phyloP scores from a whole-genome alignment of 2,113 vertebrate species.

The Dendropsophus ebraccatus region DNA sequence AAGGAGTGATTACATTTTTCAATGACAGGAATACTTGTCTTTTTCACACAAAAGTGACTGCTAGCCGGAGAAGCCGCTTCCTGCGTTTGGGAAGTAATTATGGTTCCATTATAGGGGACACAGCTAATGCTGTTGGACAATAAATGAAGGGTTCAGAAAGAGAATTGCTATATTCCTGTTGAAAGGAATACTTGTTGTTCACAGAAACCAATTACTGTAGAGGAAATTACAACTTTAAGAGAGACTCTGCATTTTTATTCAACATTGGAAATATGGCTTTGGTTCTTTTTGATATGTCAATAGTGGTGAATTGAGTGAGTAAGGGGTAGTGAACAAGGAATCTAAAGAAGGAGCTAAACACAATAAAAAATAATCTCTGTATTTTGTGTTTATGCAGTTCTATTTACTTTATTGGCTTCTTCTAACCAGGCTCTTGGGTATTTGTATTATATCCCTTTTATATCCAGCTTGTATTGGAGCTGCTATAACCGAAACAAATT shows the following conservation, averaged over 20 bases:
- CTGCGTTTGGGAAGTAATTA: conserved; percentile 44
- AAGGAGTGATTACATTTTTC: conserved; percentile 3
- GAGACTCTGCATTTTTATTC: conserved; percentile 39
- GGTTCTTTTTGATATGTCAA: conserved; percentile 26
- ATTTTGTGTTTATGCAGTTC: background rate
- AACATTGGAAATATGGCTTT: conserved; percentile 31
- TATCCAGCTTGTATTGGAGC: background rate
- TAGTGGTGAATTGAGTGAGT: conserved; percentile 19
- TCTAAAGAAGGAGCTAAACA: background rate
- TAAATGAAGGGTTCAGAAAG: conserved; percentile 35
- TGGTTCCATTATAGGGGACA: conserved; percentile 48
- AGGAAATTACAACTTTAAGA: conserved; percentile 52
- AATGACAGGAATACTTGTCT: conserved; percentile 4
- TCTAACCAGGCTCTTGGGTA: background rate
- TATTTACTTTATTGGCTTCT: background rate
- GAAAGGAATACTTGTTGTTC: conserved; percentile 48
- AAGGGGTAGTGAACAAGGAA: background rate
- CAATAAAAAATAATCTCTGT: background rate
- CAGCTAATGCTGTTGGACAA: conserved; percentile 38
- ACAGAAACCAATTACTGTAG: conserved; percentile 50
- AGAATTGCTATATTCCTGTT: conserved; percentile 39
- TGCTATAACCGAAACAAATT: background rate
- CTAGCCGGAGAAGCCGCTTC: conserved; percentile 6
- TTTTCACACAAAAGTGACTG: conserved; percentile 17
- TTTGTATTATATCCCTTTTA: background rate